phyloP scores from a whole-genome alignment of 2,113 vertebrate genomes.

The Saccopteryx bilineata region DNA sequence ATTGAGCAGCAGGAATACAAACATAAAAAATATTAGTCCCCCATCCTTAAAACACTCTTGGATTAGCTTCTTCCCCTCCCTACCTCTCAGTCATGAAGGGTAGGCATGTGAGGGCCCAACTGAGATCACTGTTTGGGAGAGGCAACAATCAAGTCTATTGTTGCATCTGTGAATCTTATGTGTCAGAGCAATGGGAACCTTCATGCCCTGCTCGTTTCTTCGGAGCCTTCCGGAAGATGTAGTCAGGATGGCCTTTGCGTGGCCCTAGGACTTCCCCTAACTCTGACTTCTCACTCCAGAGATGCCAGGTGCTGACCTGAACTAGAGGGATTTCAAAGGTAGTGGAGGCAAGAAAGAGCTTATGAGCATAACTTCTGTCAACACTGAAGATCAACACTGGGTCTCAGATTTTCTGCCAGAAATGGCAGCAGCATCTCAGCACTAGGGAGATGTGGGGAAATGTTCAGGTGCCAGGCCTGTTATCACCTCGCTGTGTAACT shows the following conservation, averaged over 20 bases:
- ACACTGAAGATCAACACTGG: background rate
- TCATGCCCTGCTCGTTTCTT: background rate
- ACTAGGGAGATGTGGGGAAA: background rate
- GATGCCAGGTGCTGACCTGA: background rate
- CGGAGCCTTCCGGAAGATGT: background rate
- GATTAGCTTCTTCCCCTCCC: constrained; percentile 19
- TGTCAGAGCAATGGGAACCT: constrained; percentile 6
- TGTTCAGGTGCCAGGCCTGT: background rate
- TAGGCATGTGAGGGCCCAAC: background rate
- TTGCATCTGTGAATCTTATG: background rate
- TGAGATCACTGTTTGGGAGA: background rate
- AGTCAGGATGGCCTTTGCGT: background rate
- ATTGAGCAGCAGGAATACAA: background rate
- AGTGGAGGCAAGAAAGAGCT: background rate
- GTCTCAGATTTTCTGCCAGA: constrained; percentile 12
- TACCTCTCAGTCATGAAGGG: background rate
- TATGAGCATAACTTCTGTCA: background rate
- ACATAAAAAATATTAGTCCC: background rate
- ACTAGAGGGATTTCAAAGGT: constrained; percentile 45
- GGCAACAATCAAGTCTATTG: constrained; percentile 38
- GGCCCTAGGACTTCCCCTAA: background rate
- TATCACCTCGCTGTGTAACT: background rate
- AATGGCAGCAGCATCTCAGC: constrained; percentile 26
- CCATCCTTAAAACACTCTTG: constrained; percentile 2
- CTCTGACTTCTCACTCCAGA: constrained; percentile 31